Evolutionary conservation across 2,797 vertebrate genomes (phyloP).

Genomic region (Pangasius mekongensis): DNA sequence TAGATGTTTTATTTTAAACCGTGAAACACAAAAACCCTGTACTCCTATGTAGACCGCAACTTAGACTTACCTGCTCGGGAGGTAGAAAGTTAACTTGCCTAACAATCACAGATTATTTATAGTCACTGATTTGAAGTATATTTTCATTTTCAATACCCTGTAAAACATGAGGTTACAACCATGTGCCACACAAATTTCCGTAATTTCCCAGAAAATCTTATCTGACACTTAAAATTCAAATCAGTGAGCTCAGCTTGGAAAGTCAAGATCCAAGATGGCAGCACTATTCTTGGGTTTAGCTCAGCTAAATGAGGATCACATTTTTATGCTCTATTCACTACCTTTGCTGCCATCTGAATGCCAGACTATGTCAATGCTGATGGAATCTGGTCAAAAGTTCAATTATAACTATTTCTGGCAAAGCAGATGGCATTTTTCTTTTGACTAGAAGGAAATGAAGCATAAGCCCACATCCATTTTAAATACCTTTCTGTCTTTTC

Average conservation of each 20-base stretch:
- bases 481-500: not conserved
- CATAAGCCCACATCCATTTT: not conserved
- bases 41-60: slow-evolving; percentile 31
- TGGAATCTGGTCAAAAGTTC: slow-evolving; percentile 1
- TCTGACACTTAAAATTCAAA: slow-evolving; percentile 1
- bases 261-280: not conserved
- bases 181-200: not conserved
- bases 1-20: slow-evolving; percentile 38
- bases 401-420: not conserved
- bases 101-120: not conserved
- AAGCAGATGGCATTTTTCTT: not conserved
- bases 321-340: not conserved
- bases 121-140: not conserved
- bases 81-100: slow-evolving; percentile 50
- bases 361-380: not conserved
- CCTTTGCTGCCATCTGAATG: not conserved
- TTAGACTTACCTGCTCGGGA: slow-evolving; percentile 41
- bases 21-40: not conserved
- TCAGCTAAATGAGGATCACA: not conserved
- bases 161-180: not conserved
- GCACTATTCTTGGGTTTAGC: not conserved
- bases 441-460: not conserved
- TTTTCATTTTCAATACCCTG: not conserved
- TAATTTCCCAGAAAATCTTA: not conserved
- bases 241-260: not conserved